Evolutionary conservation across 2,113 vertebrate species (phyloP).

Genomic region (Taxidea taxus): DNA sequence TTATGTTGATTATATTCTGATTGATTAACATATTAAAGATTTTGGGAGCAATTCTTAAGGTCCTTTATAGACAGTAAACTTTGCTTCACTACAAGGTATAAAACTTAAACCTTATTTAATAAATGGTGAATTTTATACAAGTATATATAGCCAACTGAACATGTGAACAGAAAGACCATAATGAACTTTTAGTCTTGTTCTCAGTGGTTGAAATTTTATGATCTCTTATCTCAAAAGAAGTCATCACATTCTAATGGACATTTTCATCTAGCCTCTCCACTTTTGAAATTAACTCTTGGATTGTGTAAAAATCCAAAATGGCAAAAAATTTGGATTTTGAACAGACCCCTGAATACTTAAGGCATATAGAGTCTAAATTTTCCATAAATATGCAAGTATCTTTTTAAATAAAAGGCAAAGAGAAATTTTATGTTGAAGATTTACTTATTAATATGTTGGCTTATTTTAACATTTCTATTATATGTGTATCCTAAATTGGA

Average conservation of each 20-base stretch:
- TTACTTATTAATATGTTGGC: not conserved
- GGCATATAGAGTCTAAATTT: not conserved
- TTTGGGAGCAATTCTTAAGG: constrained; percentile 6
- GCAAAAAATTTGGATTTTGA: not conserved
- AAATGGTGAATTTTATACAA: not conserved
- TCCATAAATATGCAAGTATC: not conserved
- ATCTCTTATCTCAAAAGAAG: not conserved
- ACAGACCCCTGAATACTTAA: not conserved
- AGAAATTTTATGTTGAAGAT: not conserved
- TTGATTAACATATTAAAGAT: not conserved
- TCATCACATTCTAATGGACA: not conserved
- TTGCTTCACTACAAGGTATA: not conserved
- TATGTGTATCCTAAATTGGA: not conserved
- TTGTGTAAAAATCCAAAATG: not conserved
- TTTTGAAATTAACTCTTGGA: constrained; percentile 32
- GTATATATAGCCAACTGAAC: not conserved
- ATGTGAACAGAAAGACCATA: not conserved
- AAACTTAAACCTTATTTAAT: not conserved
- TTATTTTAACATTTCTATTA: constrained; percentile 8
- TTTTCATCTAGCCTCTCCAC: not conserved
- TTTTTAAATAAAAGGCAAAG: constrained; percentile 36
- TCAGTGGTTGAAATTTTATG: not conserved
- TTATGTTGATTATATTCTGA: not conserved
- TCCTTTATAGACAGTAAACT: not conserved
- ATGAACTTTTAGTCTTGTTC: not conserved